These are phyloP conservation scores for Mormyrops boulengeri DNA, from an alignment of 2,797 vertebrate species.

Conservation along the genomic window DNA sequence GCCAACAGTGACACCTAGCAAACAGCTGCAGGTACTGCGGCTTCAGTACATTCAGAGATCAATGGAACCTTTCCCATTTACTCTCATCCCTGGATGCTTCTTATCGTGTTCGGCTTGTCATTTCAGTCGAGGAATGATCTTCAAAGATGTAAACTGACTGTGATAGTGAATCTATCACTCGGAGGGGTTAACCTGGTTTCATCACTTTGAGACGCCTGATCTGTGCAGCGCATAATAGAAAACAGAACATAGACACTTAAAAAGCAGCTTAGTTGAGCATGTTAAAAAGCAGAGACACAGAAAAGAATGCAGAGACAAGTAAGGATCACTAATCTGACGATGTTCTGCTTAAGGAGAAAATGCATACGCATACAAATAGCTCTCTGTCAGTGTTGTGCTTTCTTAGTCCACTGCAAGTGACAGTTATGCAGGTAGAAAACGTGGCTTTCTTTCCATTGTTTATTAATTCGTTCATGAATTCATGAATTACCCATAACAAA, in stretches of 20 bases:
- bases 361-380: background rate
- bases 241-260: background rate
- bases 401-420: background rate
- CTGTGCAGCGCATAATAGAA: background rate
- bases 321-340: background rate
- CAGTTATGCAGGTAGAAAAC: background rate
- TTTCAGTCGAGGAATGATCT: background rate
- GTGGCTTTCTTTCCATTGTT: background rate
- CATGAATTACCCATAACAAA: background rate
- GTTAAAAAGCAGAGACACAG: background rate
- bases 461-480: background rate
- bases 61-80: background rate
- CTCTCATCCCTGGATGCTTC: background rate
- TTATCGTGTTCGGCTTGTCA: background rate
- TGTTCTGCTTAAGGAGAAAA: background rate
- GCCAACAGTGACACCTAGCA: conserved; percentile 32
- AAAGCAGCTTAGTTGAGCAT: background rate
- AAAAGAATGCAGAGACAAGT: background rate
- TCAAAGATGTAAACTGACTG: background rate
- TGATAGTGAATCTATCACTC: background rate
- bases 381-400: background rate
- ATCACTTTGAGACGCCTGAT: background rate
- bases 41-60: background rate
- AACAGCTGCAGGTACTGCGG: conserved; percentile 22
- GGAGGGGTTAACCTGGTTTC: background rate